Conservation (phyloP, 2,113 vertebrate species). For the Megaceryle maxima region DNA sequence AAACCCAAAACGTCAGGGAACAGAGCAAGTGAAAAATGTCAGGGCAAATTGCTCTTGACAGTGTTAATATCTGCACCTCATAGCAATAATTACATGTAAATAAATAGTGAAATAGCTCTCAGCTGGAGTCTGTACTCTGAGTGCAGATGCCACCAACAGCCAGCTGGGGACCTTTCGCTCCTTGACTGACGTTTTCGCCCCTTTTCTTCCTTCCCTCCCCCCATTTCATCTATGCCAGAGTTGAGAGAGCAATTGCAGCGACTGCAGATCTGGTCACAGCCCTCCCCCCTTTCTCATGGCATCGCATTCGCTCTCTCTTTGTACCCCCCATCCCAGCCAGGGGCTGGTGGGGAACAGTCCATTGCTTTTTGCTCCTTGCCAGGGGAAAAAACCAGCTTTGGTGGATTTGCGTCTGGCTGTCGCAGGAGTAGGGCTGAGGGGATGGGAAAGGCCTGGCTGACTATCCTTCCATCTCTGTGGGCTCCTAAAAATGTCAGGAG, state of each 20-base stretch:
- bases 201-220: neutral
- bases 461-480: neutral
- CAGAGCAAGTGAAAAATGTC: conserved; percentile 95
- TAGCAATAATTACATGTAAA: conserved; percentile 99
- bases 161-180: conserved; percentile 86
- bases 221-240: neutral
- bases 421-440: neutral
- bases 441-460: neutral
- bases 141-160: conserved; percentile 80
- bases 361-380: neutral
- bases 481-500: neutral
- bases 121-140: conserved; percentile 89
- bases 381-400: neutral
- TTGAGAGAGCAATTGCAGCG: neutral
- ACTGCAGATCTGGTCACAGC: neutral
- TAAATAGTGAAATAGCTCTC: conserved; percentile 99
- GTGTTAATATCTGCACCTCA: conserved; percentile 99
- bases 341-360: neutral
- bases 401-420: rapidly evolving
- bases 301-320: neutral
- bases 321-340: neutral
- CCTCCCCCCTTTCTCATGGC: neutral
- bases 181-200: neutral
- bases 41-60: conserved; percentile 99
- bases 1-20: conserved; percentile 81